Evolutionary conservation across 2,888 invertebrate genomes (phyloP), one percentile per base, ranked within the genome.

Genomic region (Rhamnusium bicolor): DNA sequence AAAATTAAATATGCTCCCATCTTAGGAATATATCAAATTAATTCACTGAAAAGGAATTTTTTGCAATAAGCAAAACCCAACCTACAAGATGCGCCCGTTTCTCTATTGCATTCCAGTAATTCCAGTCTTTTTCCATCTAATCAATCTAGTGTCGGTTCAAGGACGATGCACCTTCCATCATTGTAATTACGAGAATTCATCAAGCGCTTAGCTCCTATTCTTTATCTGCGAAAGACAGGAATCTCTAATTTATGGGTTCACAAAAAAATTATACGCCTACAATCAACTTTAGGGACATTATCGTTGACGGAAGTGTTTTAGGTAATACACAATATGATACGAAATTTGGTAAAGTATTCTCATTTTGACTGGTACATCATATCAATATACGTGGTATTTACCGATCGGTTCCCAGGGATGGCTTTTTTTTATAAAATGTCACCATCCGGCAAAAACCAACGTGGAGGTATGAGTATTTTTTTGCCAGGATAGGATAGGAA

Each of bases 101-200:
- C 40, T 27, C 29, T 60, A 60, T 60, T 24, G 29, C 56, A 53
- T 49, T 29, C 27, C 56, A 29, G 24, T 8, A 29, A 29, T 67
- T 62, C 47, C 58, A 27, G 61, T 61, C 72, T 72, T 75, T 27
- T 75, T 60, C 58, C 58, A 60, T 60, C 58, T 18, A 79, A 79
- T 79, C 79, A 79, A 77, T 75, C 76, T 47, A 47, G 73, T 75
- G 69, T 62, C 75, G 72, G 62, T 66, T 47, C 72, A 73, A 74
- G 77, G 76, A 71, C 77, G 74, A 68, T 72, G 65, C 72, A 77
- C 78, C 73, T 78, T 78, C 78, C 78, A 78, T 79, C 77, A 78
- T 73, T 69, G 75, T 79, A 79, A 79, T 79, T 78, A 74, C 75
- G 73, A 67, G 74, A 71, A 79, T 79, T 78, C 78, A 78, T 79